Conservation (phyloP, 2,797 vertebrate species). For the Acridotheres tristis region DNA sequence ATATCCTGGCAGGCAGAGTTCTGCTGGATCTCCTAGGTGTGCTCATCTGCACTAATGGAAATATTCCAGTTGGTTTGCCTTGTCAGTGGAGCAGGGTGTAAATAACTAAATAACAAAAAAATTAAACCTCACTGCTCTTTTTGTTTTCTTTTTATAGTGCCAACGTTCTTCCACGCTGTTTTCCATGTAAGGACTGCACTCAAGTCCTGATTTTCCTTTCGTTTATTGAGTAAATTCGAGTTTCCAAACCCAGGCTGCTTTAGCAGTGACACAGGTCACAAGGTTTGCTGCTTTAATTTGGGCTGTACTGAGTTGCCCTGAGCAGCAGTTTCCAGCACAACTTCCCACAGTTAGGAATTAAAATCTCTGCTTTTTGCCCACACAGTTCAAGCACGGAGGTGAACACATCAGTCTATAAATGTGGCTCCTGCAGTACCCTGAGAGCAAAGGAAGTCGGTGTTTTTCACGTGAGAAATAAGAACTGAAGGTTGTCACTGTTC, state of each 20-base stretch:
- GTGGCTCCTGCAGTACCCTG: background rate
- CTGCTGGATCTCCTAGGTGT: background rate
- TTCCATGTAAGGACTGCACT: rapidly evolving
- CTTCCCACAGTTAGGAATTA: background rate
- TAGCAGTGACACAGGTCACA: background rate
- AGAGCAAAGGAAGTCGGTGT: background rate
- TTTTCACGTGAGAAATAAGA: background rate
- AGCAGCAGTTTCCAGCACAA: background rate
- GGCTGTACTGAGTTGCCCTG: background rate
- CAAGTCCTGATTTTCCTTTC: background rate
- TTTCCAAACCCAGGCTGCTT: background rate
- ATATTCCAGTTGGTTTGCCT: background rate
- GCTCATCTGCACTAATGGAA: background rate
- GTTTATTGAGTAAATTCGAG: background rate
- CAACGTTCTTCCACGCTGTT: rapidly evolving
- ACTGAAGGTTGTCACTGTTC: background rate
- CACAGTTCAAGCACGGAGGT: rapidly evolving
- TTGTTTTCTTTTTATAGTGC: background rate
- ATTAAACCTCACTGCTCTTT: background rate
- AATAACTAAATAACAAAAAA: background rate
- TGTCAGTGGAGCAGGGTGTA: background rate
- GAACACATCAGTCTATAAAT: background rate
- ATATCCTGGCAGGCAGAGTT: background rate
- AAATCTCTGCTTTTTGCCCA: background rate
- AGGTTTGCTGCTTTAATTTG: background rate